These are phyloP conservation scores for Taeniopygia guttata DNA, from an alignment of 2,797 vertebrate species.

Conservation along the genomic window DNA sequence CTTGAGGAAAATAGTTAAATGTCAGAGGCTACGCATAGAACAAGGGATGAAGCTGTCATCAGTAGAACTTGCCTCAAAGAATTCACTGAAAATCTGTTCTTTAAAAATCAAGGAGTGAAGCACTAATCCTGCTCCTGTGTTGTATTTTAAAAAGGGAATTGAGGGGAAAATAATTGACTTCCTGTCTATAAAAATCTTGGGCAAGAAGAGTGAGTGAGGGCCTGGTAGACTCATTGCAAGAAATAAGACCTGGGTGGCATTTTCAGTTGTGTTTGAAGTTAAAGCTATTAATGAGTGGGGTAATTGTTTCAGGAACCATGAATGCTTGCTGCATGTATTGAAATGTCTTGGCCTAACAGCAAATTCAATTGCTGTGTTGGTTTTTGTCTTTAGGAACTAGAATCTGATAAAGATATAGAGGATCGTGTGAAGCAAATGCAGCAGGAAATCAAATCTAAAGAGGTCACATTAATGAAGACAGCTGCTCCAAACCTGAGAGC, in stretches of 20 bases:
- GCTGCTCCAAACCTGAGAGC: slow-evolving; percentile 88
- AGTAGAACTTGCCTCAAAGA: neutral
- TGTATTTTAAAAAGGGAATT: neutral
- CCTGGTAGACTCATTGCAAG: neutral
- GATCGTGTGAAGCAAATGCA: slow-evolving; percentile 69
- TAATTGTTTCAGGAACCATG: neutral
- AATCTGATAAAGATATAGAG: slow-evolving; percentile 76
- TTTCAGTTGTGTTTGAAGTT: neutral
- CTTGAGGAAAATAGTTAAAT: neutral
- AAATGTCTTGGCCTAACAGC: neutral
- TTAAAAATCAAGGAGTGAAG: neutral
- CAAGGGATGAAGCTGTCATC: neutral
- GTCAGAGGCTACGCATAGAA: neutral
- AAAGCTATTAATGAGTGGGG: neutral
- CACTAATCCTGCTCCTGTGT: neutral
- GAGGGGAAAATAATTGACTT: neutral
- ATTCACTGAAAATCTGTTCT: neutral
- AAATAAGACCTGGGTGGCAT: neutral
- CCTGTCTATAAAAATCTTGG: neutral
- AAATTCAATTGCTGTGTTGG: neutral
- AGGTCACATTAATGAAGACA: slow-evolving; percentile 77
- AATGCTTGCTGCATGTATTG: neutral
- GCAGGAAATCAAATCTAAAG: slow-evolving; percentile 74
- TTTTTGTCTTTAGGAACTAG: slow-evolving; percentile 69
- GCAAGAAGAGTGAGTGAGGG: neutral